Percentiles rank a stretch among this genome's conserved stretches.
Conservation (phyloP, 2,797 vertebrate genomes). For the Channallabes apus region DNA sequence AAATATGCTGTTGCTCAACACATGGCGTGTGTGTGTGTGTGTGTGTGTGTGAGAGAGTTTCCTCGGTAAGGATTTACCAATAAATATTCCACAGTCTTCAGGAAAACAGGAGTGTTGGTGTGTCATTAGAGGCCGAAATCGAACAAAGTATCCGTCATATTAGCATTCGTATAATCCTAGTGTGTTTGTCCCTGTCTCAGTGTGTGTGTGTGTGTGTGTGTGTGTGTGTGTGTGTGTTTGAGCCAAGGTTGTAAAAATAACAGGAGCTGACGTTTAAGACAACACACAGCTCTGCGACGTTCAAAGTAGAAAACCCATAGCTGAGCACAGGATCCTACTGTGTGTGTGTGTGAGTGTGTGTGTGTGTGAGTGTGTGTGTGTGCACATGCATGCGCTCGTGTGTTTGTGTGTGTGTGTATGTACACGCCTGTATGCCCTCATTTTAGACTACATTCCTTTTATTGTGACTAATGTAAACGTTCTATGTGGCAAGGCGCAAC, state of each 20-base stretch:
- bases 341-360: constrained; percentile 22
- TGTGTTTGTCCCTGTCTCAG: constrained; percentile 32
- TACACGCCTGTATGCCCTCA: neutral
- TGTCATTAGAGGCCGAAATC: constrained; percentile 8
- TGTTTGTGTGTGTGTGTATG: constrained; percentile 18
- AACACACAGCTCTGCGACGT: constrained; percentile 48
- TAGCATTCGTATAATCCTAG: constrained; percentile 40
- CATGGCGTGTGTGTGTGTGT: constrained; percentile 25
- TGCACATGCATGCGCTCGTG: neutral
- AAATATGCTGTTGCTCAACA: constrained; percentile 54
- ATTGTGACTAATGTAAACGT: constrained; percentile 56
- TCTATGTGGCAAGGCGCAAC: constrained; percentile 42
- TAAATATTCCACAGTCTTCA: constrained; percentile 40
- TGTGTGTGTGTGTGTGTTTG: constrained; percentile 16
- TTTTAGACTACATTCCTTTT: constrained; percentile 52
- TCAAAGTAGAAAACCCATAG: constrained; percentile 39
- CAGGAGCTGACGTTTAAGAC: constrained; percentile 61
- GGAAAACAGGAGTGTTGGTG: constrained; percentile 37
- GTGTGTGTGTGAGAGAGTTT: constrained; percentile 29
- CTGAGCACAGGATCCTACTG: constrained; percentile 22
- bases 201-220: constrained; percentile 2
- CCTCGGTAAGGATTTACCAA: constrained; percentile 43
- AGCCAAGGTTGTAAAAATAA: constrained; percentile 62
- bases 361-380: constrained; percentile 20
- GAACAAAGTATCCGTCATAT: constrained; percentile 21